phyloP scores from a whole-genome alignment of 1,140 invertebrate genomes.

The Sesamia nonagrioides region DNA sequence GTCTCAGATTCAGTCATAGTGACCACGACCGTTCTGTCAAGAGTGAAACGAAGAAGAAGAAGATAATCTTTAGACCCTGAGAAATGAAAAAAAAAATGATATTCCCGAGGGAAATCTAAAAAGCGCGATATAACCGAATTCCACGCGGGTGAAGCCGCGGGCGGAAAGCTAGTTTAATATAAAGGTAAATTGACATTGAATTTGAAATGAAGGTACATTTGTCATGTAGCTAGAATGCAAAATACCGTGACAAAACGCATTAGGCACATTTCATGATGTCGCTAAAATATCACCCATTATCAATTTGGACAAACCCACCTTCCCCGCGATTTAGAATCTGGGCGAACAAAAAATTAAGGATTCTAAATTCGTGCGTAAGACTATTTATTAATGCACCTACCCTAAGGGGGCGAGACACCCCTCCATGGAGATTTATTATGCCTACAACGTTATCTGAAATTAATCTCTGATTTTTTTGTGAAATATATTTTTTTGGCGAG shows the following conservation, averaged over 20 bases:
- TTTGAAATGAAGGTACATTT: constrained; percentile 12
- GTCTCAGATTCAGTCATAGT: too few relatives aligned
- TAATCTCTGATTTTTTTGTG: constrained; percentile 37
- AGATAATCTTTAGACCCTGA: too few relatives aligned
- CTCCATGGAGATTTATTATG: constrained; percentile 36
- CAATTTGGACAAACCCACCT: constrained; percentile 4
- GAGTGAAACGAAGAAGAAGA: too few relatives aligned
- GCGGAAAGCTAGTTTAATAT: too few relatives aligned
- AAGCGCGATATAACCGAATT: too few relatives aligned
- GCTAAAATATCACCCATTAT: constrained; percentile 24
- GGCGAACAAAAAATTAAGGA: constrained; percentile 10
- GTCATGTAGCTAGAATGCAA: neutral
- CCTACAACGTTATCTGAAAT: constrained; percentile 47
- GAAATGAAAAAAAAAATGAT: too few relatives aligned
- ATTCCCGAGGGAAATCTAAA: too few relatives aligned
- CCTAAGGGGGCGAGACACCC: neutral
- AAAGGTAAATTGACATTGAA: constrained; percentile 3
- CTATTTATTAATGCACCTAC: constrained; percentile 39
- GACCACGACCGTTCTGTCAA: too few relatives aligned
- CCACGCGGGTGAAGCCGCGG: too few relatives aligned
- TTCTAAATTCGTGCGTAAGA: constrained; percentile 31
- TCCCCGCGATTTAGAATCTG: constrained; percentile 7
- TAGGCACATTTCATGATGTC: constrained; percentile 30
- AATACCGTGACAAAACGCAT: constrained; percentile 30
- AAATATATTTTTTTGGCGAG: constrained; percentile 18